Evolutionary conservation across 2,113 vertebrate species (phyloP).

Genomic region (Paramormyrops kingsleyae): DNA sequence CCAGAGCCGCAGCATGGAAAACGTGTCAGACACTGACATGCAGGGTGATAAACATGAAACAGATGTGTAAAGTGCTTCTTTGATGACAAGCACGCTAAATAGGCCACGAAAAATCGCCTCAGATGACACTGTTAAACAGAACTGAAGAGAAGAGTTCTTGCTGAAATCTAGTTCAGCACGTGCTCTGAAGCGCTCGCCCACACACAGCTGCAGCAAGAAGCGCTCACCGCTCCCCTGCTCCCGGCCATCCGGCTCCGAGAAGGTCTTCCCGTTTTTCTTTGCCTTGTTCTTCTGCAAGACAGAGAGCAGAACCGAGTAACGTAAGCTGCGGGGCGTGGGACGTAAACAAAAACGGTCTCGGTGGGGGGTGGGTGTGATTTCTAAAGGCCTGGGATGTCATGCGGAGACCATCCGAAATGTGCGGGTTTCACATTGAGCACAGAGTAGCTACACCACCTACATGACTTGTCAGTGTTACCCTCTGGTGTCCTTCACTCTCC

Average conservation of each 20-base stretch:
- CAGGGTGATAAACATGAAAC: not conserved
- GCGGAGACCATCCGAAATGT: not conserved
- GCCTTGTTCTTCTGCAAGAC: not conserved
- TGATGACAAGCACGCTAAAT: not conserved
- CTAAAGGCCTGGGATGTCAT: not conserved
- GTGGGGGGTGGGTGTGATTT: not conserved
- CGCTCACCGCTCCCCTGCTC: not conserved
- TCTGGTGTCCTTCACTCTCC: not conserved
- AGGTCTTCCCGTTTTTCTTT: not conserved
- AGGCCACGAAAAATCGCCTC: not conserved
- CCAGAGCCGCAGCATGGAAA: not conserved
- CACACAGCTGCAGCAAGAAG: not conserved
- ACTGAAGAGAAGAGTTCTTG: not conserved
- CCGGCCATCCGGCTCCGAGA: not conserved
- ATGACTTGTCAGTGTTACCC: not conserved
- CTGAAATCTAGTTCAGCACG: not conserved
- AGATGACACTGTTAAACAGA: not conserved
- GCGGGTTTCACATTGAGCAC: not conserved
- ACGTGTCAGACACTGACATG: not conserved
- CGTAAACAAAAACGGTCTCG: not conserved
- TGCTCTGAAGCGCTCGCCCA: not conserved
- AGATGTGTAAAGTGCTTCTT: not conserved
- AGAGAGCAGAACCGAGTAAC: not conserved
- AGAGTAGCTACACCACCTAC: not conserved
- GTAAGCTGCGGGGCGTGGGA: not conserved